Evolutionary conservation across 2,113 vertebrate genomes (phyloP).

Genomic region (Dicerorhinus sumatrensis): DNA sequence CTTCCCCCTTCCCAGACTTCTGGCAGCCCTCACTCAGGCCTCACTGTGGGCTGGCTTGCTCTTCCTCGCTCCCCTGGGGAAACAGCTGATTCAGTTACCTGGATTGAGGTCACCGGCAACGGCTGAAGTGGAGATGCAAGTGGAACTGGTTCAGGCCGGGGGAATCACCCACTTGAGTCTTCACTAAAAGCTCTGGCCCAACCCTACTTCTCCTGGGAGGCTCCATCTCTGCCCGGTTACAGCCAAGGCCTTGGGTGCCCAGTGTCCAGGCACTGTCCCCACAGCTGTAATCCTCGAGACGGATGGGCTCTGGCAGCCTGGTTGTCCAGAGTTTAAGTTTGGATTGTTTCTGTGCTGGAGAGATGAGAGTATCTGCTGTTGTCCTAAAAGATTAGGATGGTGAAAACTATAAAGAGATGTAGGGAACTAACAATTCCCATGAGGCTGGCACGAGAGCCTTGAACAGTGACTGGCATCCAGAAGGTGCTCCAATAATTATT

Average conservation of each 20-base stretch:
- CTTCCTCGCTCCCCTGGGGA: slow-evolving; percentile 31
- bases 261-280: not conserved
- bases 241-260: not conserved
- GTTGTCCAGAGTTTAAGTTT: not conserved
- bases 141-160: slow-evolving; percentile 77
- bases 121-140: slow-evolving; percentile 75
- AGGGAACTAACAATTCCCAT: not conserved
- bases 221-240: not conserved
- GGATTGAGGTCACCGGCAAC: slow-evolving; percentile 79
- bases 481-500: not conserved
- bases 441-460: not conserved
- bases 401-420: not conserved
- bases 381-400: not conserved
- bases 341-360: not conserved
- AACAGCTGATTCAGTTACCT: slow-evolving; percentile 81
- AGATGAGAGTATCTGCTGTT: not conserved
- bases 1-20: not conserved
- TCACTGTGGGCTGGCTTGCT: not conserved
- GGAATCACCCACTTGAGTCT: slow-evolving; percentile 75
- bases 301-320: not conserved
- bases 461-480: not conserved
- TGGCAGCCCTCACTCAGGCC: not conserved
- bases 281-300: not conserved
- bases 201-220: slow-evolving; percentile 63
- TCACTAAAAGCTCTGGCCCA: slow-evolving; percentile 67